A percentile compares a stretch with the other conserved stretches of the same genome.
Evolutionary conservation across 2,797 vertebrate genomes (phyloP).

Genomic region (Cynopterus sphinx): DNA sequence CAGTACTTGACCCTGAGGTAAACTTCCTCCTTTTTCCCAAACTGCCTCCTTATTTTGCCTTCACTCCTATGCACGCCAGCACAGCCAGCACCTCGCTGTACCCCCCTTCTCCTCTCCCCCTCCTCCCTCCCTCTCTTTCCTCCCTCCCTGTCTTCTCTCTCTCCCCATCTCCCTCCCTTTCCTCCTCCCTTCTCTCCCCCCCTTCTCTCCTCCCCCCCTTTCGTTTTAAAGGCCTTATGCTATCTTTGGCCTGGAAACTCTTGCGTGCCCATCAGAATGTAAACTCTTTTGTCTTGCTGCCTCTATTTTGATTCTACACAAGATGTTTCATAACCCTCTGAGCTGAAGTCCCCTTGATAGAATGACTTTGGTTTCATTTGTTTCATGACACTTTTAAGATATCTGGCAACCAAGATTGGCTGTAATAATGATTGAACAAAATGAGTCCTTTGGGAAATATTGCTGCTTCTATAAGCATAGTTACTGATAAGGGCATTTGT

Average conservation of each 20-base stretch:
- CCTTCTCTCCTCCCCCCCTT: too few relatives aligned
- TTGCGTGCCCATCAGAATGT: neutral
- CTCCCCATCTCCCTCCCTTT: too few relatives aligned
- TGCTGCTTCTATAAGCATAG: neutral
- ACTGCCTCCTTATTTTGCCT: neutral
- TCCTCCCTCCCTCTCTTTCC: too few relatives aligned
- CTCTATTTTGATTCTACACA: slow-evolving; percentile 33
- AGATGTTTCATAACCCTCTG: slow-evolving; percentile 33
- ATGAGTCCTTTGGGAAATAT: slow-evolving; percentile 47
- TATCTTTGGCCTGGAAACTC: slow-evolving; percentile 51
- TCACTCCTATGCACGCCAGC: neutral
- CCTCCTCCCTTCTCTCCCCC: too few relatives aligned
- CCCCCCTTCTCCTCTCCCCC: too few relatives aligned
- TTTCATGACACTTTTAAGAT: slow-evolving; percentile 39
- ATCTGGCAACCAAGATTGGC: slow-evolving; percentile 26
- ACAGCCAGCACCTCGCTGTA: too few relatives aligned
- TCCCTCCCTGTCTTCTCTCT: too few relatives aligned
- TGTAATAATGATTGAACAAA: slow-evolving; percentile 56
- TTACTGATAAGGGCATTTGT: slow-evolving; percentile 16
- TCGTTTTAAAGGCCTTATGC: neutral
- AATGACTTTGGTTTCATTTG: slow-evolving; percentile 54
- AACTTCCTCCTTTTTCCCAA: slow-evolving; percentile 13
- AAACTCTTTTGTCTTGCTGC: slow-evolving; percentile 27
- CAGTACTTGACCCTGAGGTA: neutral
- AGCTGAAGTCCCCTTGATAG: slow-evolving; percentile 28